Evolutionary conservation across 1,140 invertebrate genomes (phyloP), one percentile per base, ranked within the genome.

Genomic region (Steinernema feltiae): DNA sequence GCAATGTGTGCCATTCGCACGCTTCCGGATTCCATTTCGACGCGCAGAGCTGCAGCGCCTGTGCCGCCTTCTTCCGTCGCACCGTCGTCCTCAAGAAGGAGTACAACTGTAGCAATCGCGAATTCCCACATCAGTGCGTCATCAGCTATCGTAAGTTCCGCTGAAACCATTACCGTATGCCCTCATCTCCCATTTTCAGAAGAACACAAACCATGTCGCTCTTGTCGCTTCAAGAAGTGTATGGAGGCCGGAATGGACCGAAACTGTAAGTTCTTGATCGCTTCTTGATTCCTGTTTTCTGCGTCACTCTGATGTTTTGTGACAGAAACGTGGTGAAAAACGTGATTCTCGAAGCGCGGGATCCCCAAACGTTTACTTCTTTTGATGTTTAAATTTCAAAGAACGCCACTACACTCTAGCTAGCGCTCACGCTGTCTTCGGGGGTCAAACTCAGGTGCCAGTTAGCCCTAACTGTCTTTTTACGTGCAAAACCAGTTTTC

Each of bases 181-280:
- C 53, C 7, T 63, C 24, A 63, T 63, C 3, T n/a, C 12, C 15
- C 12, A 63, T 12, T 63, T 63, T 63, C 53, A 63, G 53, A n/a
- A 27, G 53, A 63, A 63, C 53, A 94, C 46, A 98, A 98, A 89
- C 95, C 98, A 89, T 98, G 96, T 88, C 90, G 96, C 72, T 94
- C 95, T 80, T 98, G 96, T 87, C 90, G 96, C 48, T 90, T 98
- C 30, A 93, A 92, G 82, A 97, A 97, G 89, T 98, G 96, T 87
- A 94, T 97, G 86, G 92, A 95, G 87, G 94, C 94, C 48, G 92
- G 93, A 79, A 98, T 98, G 95, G 97, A 98, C 87, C 97, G 96
- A 90, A 94, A 97, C 89, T 95, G 95, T 97, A 89, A 93, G 93
- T 87, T 73, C 35, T 18, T 18, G 35, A n/a, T n/a, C n/a, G n/a